Evolutionary conservation across 2,797 vertebrate species (phyloP), one percentile per base, ranked within the genome.

Genomic region (Falco columbarius): DNA sequence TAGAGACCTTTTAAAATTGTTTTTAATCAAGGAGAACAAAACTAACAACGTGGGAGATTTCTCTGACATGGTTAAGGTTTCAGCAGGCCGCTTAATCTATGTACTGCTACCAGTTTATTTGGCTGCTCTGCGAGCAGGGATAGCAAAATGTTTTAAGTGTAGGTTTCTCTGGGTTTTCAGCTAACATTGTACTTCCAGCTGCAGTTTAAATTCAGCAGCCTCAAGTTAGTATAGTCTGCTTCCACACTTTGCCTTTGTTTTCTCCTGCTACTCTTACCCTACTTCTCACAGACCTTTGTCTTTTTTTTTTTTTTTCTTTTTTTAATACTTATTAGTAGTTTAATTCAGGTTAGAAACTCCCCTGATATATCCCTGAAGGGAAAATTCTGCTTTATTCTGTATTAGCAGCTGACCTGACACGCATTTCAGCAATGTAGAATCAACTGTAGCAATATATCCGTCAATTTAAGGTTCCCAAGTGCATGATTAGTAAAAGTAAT

Each of bases 281-380:
- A 0, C 6, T 61, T 74, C 26, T 10, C 9, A 29, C 4, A 9
- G 2, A 3, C 21, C 3, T 66, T 54, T 30, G 10, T 40, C 1
- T 4, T 34, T 38, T 38, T 38, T 38, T 10, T 38, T 17, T 44
- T 21, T 14, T 44, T 12, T 56, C n/a, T 34, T 5, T 30, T 1
- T 9, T 49, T 49, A 61, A 22, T 86, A 14, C 9, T 66, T 44
- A 14, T 22, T 70, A 61, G 10, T 44, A 52, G 34, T 68, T 71
- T 47, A 51, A 54, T 55, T 86, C 5, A 32, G 22, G 13, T 42
- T 29, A 81, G 68, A 75, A 77, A 75, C 21, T 55, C 3, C 14
- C 9, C 15, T 42, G 8, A 49, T 75, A 22, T 10, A 56, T 82
- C 13, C 12, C 32, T 14, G 17, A 52, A 66, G 14, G 30, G 38